Evolutionary conservation across 1,140 invertebrate species (phyloP), one percentile per base, ranked within the genome.

Genomic region (Centruroides sculpturatus): DNA sequence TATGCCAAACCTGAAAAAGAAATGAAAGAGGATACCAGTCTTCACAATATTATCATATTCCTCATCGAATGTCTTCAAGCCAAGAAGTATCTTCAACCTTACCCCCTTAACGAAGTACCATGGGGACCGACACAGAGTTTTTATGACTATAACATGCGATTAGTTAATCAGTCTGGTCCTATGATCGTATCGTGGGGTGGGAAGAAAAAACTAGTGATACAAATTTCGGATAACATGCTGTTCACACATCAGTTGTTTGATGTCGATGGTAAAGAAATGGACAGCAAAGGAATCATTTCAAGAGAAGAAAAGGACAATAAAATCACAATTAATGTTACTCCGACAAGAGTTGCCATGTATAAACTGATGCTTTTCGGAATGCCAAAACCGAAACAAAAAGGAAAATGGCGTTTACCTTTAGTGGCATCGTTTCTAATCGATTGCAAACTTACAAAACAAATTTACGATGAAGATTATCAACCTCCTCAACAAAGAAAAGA

Each of bases 51-150:
- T 3, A 65, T 68, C 12, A 72, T 70, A 35, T 70, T 74, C 58
- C 57, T 73, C 10, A 48, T 74, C 3, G 63, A 70, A 36, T 73
- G 71, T 61, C 61, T 60, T 9, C 66, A 67, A 59, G 70, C 74
- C 49, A 62, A 66, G n/a, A 66, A 66, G 61, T 66, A 71, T 53
- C 56, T 68, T 46, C 61, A 70, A 36, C 69, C 71, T 3, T 71
- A 66, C 59, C 72, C 72, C 6, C 60, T 68, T 8, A 71, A 69
- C 57, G 70, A 74, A 56, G 65, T 71, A 12, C 71, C 71, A 3
- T 74, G 72, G 72, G 72, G 72, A 3, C 70, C 71, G 7, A 74
- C 70, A 5, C 70, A 71, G 52, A 66, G 67, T 9, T 68, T 74
- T 53, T 72, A 69, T 59, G 67, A 74, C 63, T 72, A 67, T 51